phyloP scores from a whole-genome alignment of 2,113 vertebrate genomes.

The Albula goreensis region DNA sequence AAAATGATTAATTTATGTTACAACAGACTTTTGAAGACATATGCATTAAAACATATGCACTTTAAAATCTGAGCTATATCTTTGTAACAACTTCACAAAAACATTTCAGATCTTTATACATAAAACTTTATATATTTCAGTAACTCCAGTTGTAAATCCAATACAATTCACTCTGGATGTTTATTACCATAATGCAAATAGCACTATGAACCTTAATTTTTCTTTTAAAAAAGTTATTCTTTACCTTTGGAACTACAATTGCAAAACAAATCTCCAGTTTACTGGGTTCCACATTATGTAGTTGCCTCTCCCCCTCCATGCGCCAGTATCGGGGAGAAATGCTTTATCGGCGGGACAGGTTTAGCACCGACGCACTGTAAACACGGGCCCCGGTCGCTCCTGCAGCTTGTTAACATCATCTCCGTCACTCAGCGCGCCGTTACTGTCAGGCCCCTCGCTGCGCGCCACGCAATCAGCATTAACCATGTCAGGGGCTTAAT shows the following conservation, averaged over 20 bases:
- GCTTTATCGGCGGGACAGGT: conserved; percentile 70
- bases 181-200: no score
- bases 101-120: no score
- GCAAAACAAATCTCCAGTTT: neutral
- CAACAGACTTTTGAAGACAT: no score
- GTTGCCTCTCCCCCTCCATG: neutral
- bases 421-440: conserved; percentile 72
- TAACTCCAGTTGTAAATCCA: no score
- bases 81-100: no score
- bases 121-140: no score
- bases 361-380: conserved; percentile 77
- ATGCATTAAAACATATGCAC: no score
- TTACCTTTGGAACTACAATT: neutral
- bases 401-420: conserved; percentile 78
- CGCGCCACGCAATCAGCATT: conserved; percentile 72
- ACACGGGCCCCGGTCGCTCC: conserved; percentile 72
- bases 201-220: neutral
- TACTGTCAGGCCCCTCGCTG: conserved; percentile 73
- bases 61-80: no score
- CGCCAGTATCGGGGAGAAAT: neutral
- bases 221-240: neutral
- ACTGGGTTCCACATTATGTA: conserved; percentile 1
- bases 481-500: conserved; percentile 74
- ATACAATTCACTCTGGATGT: no score
- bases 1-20: no score